phyloP scores from a whole-genome alignment of 2,113 vertebrate species.

The Anseranas semipalmata region DNA sequence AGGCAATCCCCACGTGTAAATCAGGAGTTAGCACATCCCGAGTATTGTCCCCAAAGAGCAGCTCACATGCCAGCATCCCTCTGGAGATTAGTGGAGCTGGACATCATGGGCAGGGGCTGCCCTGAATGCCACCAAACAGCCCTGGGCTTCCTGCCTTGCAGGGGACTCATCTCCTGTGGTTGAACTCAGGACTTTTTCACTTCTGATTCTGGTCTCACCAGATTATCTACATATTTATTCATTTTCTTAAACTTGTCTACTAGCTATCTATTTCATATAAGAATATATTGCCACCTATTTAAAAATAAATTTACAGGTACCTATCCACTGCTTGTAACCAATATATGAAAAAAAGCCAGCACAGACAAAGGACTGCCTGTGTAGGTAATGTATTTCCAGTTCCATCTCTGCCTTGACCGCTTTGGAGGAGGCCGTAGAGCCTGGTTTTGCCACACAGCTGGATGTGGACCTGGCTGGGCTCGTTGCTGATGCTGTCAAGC shows the following conservation, averaged over 20 bases:
- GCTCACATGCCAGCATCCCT: not conserved
- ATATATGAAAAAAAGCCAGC: not conserved
- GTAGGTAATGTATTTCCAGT: not conserved
- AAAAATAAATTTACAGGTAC: not conserved
- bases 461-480: not conserved
- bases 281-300: not conserved
- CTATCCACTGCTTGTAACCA: not conserved
- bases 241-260: not conserved
- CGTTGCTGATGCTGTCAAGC: not conserved
- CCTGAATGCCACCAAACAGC: not conserved
- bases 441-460: not conserved
- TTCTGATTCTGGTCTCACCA: not conserved
- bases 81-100: not conserved
- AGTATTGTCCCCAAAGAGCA: not conserved
- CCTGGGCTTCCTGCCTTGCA: not conserved
- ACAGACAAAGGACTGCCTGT: not conserved
- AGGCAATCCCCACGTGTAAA: not conserved
- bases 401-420: not conserved
- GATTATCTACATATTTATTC: not conserved
- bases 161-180: not conserved
- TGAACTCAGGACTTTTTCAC: not conserved
- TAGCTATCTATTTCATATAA: not conserved
- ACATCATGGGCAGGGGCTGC: not conserved
- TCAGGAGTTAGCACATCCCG: not conserved
- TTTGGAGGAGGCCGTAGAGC: not conserved